phyloP scores from a whole-genome alignment of 2,113 vertebrate species.

The Corvus moneduloides region DNA sequence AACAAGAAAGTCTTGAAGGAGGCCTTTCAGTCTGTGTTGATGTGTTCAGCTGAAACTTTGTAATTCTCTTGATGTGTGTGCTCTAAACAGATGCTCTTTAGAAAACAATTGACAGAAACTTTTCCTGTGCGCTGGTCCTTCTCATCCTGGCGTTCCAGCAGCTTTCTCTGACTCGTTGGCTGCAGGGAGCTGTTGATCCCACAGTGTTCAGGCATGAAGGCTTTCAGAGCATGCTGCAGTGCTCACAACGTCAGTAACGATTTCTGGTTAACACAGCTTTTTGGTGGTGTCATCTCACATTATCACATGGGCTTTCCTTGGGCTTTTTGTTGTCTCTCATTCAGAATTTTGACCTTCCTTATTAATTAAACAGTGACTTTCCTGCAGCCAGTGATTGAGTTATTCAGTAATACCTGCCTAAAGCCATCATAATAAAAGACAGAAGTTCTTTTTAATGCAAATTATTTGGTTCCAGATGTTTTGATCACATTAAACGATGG shows the following conservation, averaged over 20 bases:
- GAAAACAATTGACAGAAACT: background rate
- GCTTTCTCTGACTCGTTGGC: background rate
- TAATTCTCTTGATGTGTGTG: background rate
- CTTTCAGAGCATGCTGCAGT: background rate
- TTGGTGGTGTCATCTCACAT: conserved; percentile 60
- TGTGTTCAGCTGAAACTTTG: background rate
- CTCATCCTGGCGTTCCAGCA: background rate
- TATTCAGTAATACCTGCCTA: conserved; percentile 64
- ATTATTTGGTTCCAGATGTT: conserved; percentile 66
- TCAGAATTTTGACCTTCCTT: conserved; percentile 67
- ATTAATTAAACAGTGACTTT: conserved; percentile 61
- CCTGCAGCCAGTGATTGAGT: conserved; percentile 60
- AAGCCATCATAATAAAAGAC: conserved; percentile 55
- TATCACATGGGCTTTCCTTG: conserved; percentile 62
- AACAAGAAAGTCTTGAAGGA: background rate
- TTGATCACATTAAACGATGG: conserved; percentile 49
- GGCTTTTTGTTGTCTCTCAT: conserved; percentile 59
- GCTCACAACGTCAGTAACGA: conserved; percentile 13
- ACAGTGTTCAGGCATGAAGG: background rate
- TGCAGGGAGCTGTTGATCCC: background rate
- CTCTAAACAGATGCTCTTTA: background rate
- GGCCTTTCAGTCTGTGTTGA: background rate
- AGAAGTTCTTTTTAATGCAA: conserved; percentile 62
- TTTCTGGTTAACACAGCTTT: conserved; percentile 21
- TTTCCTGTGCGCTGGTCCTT: background rate